These are phyloP conservation scores for Drosophila antonietae DNA, from an alignment of 2,888 invertebrate species.

Conservation along the genomic window DNA sequence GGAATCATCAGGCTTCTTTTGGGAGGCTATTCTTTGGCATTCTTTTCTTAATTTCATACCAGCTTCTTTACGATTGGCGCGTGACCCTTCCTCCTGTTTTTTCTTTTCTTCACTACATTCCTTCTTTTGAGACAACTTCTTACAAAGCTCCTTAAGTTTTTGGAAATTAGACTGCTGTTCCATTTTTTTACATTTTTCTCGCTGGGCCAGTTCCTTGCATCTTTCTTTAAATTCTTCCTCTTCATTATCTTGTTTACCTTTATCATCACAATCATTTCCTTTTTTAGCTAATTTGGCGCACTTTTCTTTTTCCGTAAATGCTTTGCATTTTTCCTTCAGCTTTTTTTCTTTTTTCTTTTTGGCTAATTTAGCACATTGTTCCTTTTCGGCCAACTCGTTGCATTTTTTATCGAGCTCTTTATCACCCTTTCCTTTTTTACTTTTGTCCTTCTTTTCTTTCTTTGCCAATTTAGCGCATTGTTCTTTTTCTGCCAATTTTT, in stretches of 20 bases:
- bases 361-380: slow-evolving; percentile 7
- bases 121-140: slow-evolving; percentile 13
- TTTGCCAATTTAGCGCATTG: slow-evolving; percentile 3
- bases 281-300: neutral
- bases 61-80: slow-evolving; percentile 5
- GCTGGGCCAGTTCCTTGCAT: neutral
- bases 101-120: neutral
- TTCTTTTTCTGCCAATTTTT: slow-evolving; percentile 3
- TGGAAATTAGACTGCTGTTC: neutral
- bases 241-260: neutral
- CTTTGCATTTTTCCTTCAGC: neutral
- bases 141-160: slow-evolving; percentile 29
- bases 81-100: neutral
- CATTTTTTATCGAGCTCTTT: neutral
- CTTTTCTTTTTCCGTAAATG: neutral
- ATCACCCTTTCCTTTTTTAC: neutral
- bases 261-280: neutral
- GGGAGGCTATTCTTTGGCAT: slow-evolving; percentile 20
- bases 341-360: neutral
- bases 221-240: neutral
- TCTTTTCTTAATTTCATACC: slow-evolving; percentile 22
- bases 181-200: neutral
- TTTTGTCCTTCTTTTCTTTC: neutral
- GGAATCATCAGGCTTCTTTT: slow-evolving; percentile 1
- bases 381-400: slow-evolving; percentile 4